Base-by-base conservation (phyloP, 2,888 invertebrate species). In the Sussaba pulchella region DNA sequence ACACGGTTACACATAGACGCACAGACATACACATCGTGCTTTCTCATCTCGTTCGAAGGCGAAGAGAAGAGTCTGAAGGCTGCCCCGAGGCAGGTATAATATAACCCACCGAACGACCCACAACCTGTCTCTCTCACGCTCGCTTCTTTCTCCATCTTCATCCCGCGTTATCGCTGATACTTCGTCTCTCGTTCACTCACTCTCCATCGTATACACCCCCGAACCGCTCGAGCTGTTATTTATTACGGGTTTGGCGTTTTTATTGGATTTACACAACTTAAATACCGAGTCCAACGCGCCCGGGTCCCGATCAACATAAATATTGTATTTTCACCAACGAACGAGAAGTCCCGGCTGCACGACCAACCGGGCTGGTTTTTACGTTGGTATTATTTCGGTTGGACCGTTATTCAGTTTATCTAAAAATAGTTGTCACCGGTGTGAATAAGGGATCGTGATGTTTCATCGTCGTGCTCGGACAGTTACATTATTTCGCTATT, bases 231-330 rank as follows among this genome's bases (percentile, higher is more conserved):
- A 87, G 89, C 87, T 87, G 88, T 91, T 91, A 91, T 91, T 91
- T 91, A 91, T 91, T 91, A 88, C 89, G 84, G 89, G 88, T 89
- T 88, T 88, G 90, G 89, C 90, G 89, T 90, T 91, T 91, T 90
- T 91, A 91, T 91, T 91, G 90, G 91, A 90, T 91, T 91, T 91
- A 89, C 91, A 89, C 90, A 91, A 91, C 89, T 91, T 90, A 91
- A 91, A 91, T 90, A 89, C 88, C 88, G 85, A 88, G 89, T 85
- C 88, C 85, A 84, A 87, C 87, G 86, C 79, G 81, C 85, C 89
- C 59, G 45, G 69, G 39, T 36, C 52, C 54, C 59, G 72, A 88
- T 89, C 89, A 88, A 90, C 90, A 90, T 89, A 90, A 91, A 90
- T 90, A 90, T 90, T 88, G 87, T 89, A 88, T 89, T 89, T 90